These are phyloP conservation scores for Phasia obesa DNA, from an alignment of 2,888 invertebrate genomes.

Conservation along the genomic window DNA sequence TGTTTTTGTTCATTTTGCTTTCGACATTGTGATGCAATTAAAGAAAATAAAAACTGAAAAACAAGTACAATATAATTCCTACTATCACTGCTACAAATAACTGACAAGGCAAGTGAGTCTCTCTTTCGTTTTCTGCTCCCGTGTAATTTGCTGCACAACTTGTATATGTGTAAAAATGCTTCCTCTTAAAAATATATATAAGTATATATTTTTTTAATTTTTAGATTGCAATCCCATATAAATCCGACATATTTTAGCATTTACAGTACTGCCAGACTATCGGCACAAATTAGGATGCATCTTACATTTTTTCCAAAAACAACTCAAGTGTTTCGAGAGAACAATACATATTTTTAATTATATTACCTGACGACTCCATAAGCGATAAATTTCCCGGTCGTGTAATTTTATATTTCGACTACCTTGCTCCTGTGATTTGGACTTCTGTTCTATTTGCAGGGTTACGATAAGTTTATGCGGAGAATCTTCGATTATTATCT, in stretches of 20 bases:
- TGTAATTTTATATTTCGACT: too few species aligned
- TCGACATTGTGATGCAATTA: slow-evolving; percentile 61
- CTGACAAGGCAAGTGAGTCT: slow-evolving; percentile 65
- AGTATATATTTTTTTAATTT: too few species aligned
- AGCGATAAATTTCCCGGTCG: too few species aligned
- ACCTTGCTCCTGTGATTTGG: too few species aligned
- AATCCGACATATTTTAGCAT: slow-evolving; percentile 30
- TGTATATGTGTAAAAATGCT: slow-evolving; percentile 50
- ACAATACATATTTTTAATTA: too few species aligned
- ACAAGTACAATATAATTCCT: slow-evolving; percentile 27
- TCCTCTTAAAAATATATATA: slow-evolving; percentile 41
- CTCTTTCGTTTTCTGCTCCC: slow-evolving; percentile 28
- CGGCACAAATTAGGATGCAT: too few species aligned
- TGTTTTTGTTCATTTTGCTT: slow-evolving; percentile 41
- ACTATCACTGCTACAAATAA: slow-evolving; percentile 40
- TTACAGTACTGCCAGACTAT: slow-evolving; percentile 4
- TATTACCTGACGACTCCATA: too few species aligned
- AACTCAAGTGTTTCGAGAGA: too few species aligned
- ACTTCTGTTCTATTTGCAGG: too few species aligned
- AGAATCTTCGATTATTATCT: too few species aligned
- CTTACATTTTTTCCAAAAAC: too few species aligned
- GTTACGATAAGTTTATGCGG: too few species aligned
- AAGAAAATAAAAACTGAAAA: slow-evolving; percentile 35
- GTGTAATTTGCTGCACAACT: slow-evolving; percentile 47
- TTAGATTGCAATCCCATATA: slow-evolving; percentile 15